Evolutionary conservation across 2,888 invertebrate genomes (phyloP), one percentile per base, ranked within the genome.

Genomic region (Dione juno): DNA sequence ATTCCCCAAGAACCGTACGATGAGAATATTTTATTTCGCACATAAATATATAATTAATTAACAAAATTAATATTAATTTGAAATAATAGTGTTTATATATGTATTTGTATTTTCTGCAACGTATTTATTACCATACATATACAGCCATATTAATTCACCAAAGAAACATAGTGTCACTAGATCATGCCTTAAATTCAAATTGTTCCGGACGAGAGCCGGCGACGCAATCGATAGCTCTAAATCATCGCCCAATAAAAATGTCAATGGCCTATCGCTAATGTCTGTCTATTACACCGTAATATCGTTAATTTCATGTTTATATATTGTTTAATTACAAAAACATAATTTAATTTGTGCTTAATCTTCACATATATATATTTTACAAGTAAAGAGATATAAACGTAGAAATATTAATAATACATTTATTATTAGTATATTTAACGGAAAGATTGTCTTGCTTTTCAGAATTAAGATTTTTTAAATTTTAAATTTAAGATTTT

Each of bases 171-270:
- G 48, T 67, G 71, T 67, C 69, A 70, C 61, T 64, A 73, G 71
- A 75, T 68, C 74, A 70, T 69, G 70, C 71, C 75, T 78, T 81
- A 82, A 84, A 87, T 86, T 84, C 81, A 83, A 85, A 87, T 86
- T 81, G 78, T 77, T 76, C 78, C 75, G 77, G 80, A 85, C 85
- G 86, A 87, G 81, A 84, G 82, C 86, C 84, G 82, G 80, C 79
- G 84, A 78, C 79, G 77, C 82, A 88, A 93, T 93, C 92, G 90
- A 93, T 93, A 85, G 84, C 79, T 80, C 83, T 91, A 91, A 90
- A 92, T 93, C 91, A 92, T 90, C 84, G 84, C 77, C 85, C 87
- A 89, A 92, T 92, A 92, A 92, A 92, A 92, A 88, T 90, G 92
- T 92, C 92, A 90, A 82, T 90, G 88, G 86, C 89, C 90, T 83